Conservation (phyloP, 2,113 vertebrate species). For the Cephalopholis sonnerati region DNA sequence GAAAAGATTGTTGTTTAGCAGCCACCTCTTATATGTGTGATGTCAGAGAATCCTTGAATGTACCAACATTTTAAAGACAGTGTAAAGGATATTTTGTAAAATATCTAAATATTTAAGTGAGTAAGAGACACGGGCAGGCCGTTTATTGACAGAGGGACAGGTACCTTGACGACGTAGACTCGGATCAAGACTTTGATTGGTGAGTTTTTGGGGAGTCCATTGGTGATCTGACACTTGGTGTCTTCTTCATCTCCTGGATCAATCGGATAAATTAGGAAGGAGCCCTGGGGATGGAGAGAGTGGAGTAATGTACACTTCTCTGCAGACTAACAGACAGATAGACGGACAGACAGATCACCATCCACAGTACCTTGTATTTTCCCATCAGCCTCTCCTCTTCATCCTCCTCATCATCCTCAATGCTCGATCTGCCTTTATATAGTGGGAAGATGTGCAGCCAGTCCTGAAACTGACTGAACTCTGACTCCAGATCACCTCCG, state of each 20-base stretch:
- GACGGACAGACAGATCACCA: not conserved
- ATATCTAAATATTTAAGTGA: not conserved
- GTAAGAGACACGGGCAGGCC: not conserved
- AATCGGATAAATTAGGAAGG: constrained; percentile 91
- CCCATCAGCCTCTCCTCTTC: constrained; percentile 89
- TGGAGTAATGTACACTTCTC: not conserved
- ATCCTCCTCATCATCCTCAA: constrained; percentile 88
- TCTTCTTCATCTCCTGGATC: constrained; percentile 81
- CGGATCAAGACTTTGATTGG: constrained; percentile 92
- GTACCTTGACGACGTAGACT: constrained; percentile 93
- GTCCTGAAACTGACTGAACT: constrained; percentile 94
- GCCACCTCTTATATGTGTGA: not conserved
- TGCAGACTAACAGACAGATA: not conserved
- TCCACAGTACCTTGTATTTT: constrained; percentile 91
- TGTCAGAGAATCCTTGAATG: not conserved
- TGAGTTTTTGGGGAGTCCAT: constrained; percentile 90
- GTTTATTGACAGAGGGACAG: not conserved
- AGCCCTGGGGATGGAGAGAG: constrained; percentile 83
- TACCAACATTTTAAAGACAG: not conserved
- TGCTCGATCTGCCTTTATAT: constrained; percentile 86
- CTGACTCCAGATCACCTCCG: constrained; percentile 88
- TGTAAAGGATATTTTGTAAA: not conserved
- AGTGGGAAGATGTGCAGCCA: constrained; percentile 92
- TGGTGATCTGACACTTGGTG: constrained; percentile 83
- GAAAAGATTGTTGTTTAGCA: not conserved